Conservation (phyloP, 1,140 invertebrate species). For the Papilio dardanus region DNA sequence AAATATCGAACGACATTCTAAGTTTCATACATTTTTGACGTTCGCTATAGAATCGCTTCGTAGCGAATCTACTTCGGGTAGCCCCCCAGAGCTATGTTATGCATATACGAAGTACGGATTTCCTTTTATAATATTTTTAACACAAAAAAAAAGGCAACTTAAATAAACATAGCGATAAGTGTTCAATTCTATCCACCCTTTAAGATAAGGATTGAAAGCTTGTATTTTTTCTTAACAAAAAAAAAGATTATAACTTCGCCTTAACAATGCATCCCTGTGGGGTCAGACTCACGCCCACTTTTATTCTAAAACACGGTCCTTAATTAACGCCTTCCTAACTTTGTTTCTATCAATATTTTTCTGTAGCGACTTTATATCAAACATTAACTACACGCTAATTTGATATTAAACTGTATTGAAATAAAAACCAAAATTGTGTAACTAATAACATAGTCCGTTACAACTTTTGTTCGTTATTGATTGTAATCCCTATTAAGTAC, state of each 20-base stretch:
- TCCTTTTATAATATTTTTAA: too few relatives aligned
- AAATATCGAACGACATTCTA: too few relatives aligned
- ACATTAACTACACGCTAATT: neutral
- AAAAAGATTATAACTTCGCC: conserved; percentile 39
- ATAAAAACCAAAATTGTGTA: neutral
- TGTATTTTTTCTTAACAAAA: neutral
- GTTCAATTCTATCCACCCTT: neutral
- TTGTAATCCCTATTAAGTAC: too few relatives aligned
- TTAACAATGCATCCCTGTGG: conserved; percentile 52
- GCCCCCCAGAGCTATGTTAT: too few relatives aligned
- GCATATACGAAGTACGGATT: too few relatives aligned
- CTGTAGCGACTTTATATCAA: conserved; percentile 17
- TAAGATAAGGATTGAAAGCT: conserved; percentile 4
- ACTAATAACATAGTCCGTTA: neutral
- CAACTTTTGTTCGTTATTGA: too few relatives aligned
- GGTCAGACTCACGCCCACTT: conserved; percentile 54
- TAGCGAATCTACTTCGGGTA: too few relatives aligned
- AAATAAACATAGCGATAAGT: neutral
- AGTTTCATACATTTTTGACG: too few relatives aligned
- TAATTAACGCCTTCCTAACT: conserved; percentile 47
- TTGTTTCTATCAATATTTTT: conserved; percentile 32
- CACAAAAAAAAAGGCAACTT: neutral
- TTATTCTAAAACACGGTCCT: conserved; percentile 48
- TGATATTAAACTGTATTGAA: neutral
- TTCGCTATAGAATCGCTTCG: too few relatives aligned